phyloP scores from a whole-genome alignment of 1,140 invertebrate species.

The Parasteatoda tepidariorum region DNA sequence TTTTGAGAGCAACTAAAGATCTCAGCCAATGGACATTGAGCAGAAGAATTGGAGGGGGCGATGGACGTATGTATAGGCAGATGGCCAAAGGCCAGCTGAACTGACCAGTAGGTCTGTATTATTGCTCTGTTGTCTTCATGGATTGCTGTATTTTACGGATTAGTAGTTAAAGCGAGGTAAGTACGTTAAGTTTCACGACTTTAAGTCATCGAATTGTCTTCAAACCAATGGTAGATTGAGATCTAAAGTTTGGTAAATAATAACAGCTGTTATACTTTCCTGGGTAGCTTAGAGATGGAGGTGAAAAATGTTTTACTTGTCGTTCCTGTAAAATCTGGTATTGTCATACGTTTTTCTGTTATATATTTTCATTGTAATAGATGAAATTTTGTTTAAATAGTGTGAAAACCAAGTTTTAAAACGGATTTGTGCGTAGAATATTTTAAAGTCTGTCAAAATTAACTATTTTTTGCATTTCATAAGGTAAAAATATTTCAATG shows the following conservation, averaged over 20 bases:
- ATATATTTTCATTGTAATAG: not conserved
- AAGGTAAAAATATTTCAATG: too few relatives aligned
- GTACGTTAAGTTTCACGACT: not conserved
- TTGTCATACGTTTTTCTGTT: not conserved
- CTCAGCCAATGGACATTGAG: conserved; percentile 37
- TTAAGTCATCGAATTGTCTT: not conserved
- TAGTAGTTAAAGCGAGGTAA: not conserved
- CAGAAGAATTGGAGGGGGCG: conserved; percentile 24
- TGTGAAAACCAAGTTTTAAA: not conserved
- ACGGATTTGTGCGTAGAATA: not conserved
- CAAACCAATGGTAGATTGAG: not conserved
- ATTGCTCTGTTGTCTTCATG: not conserved
- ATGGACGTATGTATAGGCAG: conserved; percentile 21
- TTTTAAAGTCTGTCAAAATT: not conserved
- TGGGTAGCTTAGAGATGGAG: not conserved
- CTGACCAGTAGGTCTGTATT: conserved; percentile 6
- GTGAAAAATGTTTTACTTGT: not conserved
- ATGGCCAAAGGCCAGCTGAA: conserved; percentile 29
- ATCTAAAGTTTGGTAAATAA: not conserved
- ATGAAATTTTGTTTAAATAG: not conserved
- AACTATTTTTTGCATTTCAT: not conserved
- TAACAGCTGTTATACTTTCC: not conserved
- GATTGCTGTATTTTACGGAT: not conserved
- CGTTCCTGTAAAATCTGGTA: not conserved
- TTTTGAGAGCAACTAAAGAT: conserved; percentile 2